Conservation (phyloP, 1,140 invertebrate genomes). For the Micrasema longulum region DNA sequence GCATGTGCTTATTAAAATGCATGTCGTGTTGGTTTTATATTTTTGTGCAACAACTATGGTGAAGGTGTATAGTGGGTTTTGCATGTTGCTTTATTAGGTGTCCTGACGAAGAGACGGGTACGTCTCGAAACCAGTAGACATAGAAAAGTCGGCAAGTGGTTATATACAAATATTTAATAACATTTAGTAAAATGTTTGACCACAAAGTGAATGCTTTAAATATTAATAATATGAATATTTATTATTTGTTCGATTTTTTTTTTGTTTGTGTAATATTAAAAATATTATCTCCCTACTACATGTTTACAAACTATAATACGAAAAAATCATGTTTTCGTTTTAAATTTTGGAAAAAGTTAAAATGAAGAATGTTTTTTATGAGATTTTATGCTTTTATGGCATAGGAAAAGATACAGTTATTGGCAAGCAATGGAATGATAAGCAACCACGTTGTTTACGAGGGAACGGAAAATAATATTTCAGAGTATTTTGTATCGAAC, state of each 20-base stretch:
- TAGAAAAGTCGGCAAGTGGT: too few species aligned
- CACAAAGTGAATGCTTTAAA: too few species aligned
- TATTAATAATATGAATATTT: too few species aligned
- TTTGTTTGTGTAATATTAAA: neutral
- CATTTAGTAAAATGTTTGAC: too few species aligned
- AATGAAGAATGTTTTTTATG: conserved; percentile 11
- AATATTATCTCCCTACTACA: neutral
- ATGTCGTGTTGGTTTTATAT: too few species aligned
- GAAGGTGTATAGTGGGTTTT: too few species aligned
- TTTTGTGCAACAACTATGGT: too few species aligned
- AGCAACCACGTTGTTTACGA: conserved; percentile 26
- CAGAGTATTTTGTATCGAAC: conserved; percentile 25
- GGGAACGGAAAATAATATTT: conserved; percentile 11
- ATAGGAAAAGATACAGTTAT: conserved; percentile 19
- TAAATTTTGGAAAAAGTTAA: conserved; percentile 13
- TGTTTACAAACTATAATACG: conserved; percentile 9
- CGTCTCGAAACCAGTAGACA: too few species aligned
- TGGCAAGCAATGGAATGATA: conserved; percentile 26
- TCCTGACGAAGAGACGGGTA: too few species aligned
- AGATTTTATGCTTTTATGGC: conserved; percentile 20
- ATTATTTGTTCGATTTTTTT: neutral
- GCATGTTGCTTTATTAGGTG: too few species aligned
- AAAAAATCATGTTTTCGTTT: conserved; percentile 17
- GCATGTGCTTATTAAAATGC: too few species aligned
- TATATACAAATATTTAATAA: too few species aligned